These are phyloP conservation scores for Columba guinea DNA, from an alignment of 2,797 vertebrate species.

Conservation along the genomic window DNA sequence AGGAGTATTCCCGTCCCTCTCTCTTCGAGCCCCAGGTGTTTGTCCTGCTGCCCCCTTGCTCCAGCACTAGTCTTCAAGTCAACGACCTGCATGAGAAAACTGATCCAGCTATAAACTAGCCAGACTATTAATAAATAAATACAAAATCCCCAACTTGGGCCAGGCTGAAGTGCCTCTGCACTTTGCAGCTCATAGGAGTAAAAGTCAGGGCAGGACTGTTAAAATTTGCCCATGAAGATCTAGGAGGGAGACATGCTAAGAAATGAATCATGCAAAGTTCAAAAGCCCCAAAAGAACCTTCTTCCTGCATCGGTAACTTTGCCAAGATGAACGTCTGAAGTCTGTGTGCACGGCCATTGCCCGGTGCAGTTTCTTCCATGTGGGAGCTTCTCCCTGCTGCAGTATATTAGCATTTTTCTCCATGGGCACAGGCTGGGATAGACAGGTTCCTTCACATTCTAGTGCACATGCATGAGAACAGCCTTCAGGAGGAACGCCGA, in stretches of 20 bases:
- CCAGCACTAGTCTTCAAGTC: not conserved
- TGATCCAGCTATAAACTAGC: not conserved
- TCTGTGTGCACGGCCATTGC: not conserved
- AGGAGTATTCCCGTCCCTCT: not conserved
- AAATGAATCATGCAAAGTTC: not conserved
- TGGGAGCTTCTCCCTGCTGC: not conserved
- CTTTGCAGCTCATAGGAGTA: not conserved
- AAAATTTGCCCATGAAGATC: not conserved
- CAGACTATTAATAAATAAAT: not conserved
- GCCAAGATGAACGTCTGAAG: fast-evolving
- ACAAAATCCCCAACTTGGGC: not conserved
- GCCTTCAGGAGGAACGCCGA: constrained; percentile 8
- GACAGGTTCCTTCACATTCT: constrained; percentile 54
- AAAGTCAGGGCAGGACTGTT: not conserved
- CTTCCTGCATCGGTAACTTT: not conserved
- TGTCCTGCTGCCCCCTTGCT: not conserved
- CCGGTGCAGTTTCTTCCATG: fast-evolving
- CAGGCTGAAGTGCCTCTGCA: not conserved
- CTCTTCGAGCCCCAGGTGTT: not conserved
- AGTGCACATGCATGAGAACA: constrained; percentile 24
- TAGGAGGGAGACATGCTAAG: not conserved
- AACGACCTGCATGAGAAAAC: not conserved
- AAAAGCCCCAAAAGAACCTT: not conserved
- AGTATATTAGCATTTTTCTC: not conserved
- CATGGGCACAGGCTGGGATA: not conserved